phyloP scores from a whole-genome alignment of 2,888 invertebrate species.

The Lasioglossum vierecki region DNA sequence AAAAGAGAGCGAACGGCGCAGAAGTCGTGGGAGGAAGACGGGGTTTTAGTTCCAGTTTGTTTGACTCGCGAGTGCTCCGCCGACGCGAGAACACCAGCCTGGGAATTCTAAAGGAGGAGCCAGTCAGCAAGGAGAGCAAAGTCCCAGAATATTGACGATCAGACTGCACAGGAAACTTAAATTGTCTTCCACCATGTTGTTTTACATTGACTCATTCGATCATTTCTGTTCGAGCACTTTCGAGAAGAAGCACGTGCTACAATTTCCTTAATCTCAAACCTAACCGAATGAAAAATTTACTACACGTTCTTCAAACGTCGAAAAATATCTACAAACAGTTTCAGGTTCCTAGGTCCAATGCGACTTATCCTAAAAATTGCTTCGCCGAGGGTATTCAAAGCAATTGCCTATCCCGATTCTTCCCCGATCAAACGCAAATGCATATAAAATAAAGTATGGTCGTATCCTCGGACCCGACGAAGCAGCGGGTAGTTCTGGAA shows the following conservation, averaged over 20 bases:
- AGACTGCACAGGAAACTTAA: not conserved
- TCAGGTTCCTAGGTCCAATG: not conserved
- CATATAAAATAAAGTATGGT: not conserved
- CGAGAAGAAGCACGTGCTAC: not conserved
- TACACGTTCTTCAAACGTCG: not conserved
- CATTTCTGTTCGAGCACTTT: not conserved
- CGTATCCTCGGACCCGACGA: not conserved
- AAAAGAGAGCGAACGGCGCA: conserved; percentile 54
- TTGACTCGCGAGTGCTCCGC: not conserved
- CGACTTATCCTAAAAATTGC: not conserved
- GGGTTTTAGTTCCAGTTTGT: not conserved
- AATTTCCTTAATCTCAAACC: not conserved
- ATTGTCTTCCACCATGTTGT: not conserved
- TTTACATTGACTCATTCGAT: not conserved
- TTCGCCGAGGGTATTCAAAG: not conserved
- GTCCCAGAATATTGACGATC: not conserved
- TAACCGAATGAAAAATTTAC: not conserved
- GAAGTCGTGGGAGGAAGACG: conserved; percentile 22
- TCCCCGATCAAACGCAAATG: not conserved
- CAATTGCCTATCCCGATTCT: not conserved
- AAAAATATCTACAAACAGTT: not conserved
- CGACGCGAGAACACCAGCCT: not conserved
- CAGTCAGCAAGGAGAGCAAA: not conserved
- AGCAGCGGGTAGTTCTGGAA: not conserved
- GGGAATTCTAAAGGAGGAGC: not conserved